phyloP scores from a whole-genome alignment of 2,113 vertebrate genomes.

The Spilogale gracilis region DNA sequence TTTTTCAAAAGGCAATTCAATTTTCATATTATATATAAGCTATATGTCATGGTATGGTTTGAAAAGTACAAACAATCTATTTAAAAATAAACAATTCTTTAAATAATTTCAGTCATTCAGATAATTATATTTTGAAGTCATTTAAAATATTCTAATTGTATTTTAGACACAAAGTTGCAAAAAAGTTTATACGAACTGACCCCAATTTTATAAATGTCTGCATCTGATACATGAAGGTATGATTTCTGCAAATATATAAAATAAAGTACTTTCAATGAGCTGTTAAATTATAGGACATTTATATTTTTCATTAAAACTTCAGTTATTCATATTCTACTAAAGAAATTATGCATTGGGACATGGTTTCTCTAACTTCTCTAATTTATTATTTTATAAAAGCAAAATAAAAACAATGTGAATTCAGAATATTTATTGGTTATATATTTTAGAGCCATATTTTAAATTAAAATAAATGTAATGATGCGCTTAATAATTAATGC shows the following conservation, averaged over 20 bases:
- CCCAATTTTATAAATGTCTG: background rate
- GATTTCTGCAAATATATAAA: background rate
- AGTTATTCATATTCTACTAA: background rate
- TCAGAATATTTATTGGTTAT: background rate
- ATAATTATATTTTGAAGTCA: background rate
- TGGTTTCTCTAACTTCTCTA: background rate
- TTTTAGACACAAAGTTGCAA: background rate
- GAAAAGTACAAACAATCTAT: background rate
- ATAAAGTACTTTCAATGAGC: background rate
- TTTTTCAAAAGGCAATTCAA: constrained; percentile 14
- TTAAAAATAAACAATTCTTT: background rate
- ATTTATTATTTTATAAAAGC: background rate
- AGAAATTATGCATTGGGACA: background rate
- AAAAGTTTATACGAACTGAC: background rate
- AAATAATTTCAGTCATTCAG: background rate
- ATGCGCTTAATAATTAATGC: background rate
- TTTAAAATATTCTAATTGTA: background rate
- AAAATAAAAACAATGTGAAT: background rate
- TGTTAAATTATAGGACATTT: background rate
- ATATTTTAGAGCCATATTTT: background rate
- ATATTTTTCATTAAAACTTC: background rate
- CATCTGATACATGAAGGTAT: background rate
- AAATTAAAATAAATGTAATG: background rate
- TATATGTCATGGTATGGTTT: background rate
- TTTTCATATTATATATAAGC: background rate